phyloP scores from a whole-genome alignment of 1,140 invertebrate species.

The Chionoecetes opilio region DNA sequence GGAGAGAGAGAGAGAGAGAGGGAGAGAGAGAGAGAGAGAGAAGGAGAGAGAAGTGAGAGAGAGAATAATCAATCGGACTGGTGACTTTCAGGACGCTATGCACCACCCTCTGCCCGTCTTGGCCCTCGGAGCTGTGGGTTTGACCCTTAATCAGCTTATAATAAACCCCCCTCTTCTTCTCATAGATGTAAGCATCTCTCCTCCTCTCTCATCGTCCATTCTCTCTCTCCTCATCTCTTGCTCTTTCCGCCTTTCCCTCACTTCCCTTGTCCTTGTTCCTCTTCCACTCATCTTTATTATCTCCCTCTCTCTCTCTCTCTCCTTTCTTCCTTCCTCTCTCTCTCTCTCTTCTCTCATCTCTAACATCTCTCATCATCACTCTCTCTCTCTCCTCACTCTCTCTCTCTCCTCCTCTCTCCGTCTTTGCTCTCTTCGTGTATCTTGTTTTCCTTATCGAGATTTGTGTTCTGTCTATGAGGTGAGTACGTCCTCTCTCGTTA shows the following conservation, averaged over 20 bases:
- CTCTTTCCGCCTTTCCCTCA: neutral
- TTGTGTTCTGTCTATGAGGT: too few relatives aligned
- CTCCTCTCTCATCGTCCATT: neutral
- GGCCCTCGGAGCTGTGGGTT: slow-evolving; percentile 87
- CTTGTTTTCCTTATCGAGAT: too few relatives aligned
- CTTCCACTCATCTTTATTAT: neutral
- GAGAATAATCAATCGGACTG: neutral
- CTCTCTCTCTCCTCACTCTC: too few relatives aligned
- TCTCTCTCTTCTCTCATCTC: too few relatives aligned
- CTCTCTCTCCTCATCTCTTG: neutral
- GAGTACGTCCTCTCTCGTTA: too few relatives aligned
- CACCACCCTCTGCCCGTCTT: slow-evolving; percentile 87
- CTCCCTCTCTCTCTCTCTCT: neutral
- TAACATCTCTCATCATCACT: too few relatives aligned
- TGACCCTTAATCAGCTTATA: slow-evolving; percentile 89
- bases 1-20: slow-evolving; percentile 52
- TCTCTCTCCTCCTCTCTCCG: too few relatives aligned
- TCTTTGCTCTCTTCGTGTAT: too few relatives aligned
- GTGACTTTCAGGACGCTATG: slow-evolving; percentile 87
- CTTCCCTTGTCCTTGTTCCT: neutral
- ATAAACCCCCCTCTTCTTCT: too few relatives aligned
- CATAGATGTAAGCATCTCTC: too few relatives aligned
- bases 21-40: slow-evolving; percentile 41
- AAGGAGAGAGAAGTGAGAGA: slow-evolving; percentile 38
- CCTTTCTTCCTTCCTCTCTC: neutral